Evolutionary conservation across 2,113 vertebrate genomes (phyloP).

Genomic region (Monarcha castaneiventris): DNA sequence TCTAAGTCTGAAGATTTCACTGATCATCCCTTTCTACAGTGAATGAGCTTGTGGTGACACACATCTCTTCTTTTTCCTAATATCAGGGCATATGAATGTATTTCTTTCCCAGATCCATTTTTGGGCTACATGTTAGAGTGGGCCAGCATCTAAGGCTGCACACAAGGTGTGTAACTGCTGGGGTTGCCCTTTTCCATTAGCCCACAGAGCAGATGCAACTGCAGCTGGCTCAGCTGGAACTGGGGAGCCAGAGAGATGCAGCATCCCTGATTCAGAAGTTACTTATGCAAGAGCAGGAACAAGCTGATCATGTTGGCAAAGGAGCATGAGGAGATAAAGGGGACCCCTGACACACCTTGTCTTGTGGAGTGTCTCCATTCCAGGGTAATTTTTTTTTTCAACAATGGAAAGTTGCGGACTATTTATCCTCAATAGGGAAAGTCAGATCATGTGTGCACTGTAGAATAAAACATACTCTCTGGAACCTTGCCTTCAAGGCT

Average conservation of each 20-base stretch:
- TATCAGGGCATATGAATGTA: background rate
- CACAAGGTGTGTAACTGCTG: background rate
- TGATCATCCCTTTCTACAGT: background rate
- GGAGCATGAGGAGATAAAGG: background rate
- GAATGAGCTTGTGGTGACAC: background rate
- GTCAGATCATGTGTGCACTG: accelerated
- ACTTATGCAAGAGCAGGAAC: background rate
- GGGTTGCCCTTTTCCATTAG: background rate
- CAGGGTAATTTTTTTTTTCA: background rate
- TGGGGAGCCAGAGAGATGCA: background rate
- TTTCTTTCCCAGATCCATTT: background rate
- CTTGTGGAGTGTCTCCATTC: background rate
- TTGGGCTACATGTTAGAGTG: background rate
- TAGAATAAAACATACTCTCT: background rate
- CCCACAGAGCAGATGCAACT: background rate
- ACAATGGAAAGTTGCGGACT: accelerated
- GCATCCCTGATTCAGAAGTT: background rate
- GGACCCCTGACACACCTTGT: background rate
- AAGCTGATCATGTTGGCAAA: background rate
- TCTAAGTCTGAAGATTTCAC: background rate
- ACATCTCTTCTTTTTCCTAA: background rate
- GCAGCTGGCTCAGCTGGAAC: background rate
- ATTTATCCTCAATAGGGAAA: background rate
- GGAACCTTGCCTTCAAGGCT: background rate
- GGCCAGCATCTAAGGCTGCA: background rate